Base-by-base conservation (phyloP, 2,888 invertebrate species). In the Acleris laterana region DNA sequence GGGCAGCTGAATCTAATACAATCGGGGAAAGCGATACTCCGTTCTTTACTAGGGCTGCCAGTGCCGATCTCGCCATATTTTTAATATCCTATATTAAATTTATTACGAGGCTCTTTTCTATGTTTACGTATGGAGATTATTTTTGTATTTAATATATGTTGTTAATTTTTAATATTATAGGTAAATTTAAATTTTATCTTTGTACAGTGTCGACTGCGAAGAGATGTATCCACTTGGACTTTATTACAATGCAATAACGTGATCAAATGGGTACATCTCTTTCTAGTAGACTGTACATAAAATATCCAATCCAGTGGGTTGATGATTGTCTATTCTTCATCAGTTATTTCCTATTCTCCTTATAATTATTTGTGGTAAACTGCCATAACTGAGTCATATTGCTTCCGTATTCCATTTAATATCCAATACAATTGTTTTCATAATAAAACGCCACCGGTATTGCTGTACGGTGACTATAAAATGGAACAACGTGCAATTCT, bases 1-100 rank as follows among this genome's bases (percentile, higher is more conserved):
- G 92, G 91, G 90, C 92, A 92, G 90, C 90, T 88, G 90, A 93
- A 92, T 91, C 90, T 93, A 92, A 93, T 92, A 93, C 90, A 92
- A 93, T 92, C 89, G 90, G 85, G 87, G 85, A 89, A 90, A 90
- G 84, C 90, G 89, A 91, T 90, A 90, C 88, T 86, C 84, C 77
- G 83, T 85, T 76, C 79, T 71, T 71, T 68, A 67, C 69, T 79
- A 91, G 90, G 91, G 91, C 70, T 92, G 89, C 66, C 84, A 74
- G 68, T 63, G 68, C 69, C 62, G 67, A 51, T 63, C 50, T 60
- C 68, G 59, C 53, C 53, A 17, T 25, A 46, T 57, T 46, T 52
- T 48, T 28, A 52, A 63, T 17, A 22, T 16, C n/a, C n/a, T 13
- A 6, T 44, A 50, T n/a, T 7, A 38, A 32, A 32, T 28, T 16